Evolutionary conservation across 2,113 vertebrate species (phyloP).

Genomic region (Ptilorrhoa leucosticta): DNA sequence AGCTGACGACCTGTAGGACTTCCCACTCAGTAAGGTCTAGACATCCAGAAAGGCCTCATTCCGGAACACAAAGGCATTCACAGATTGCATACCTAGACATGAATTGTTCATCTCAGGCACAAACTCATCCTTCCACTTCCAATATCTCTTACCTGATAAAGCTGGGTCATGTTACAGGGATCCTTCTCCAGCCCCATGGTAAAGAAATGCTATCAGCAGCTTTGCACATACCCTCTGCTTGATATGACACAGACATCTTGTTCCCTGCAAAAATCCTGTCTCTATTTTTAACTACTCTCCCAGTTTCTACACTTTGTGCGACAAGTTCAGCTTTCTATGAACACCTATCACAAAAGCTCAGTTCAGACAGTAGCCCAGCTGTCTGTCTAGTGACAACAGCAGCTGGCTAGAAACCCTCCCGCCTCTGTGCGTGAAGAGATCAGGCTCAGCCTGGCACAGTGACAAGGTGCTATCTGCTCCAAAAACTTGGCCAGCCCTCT

Average conservation of each 20-base stretch:
- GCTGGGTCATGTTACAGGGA: rapidly evolving
- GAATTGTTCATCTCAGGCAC: background rate
- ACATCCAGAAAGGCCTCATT: background rate
- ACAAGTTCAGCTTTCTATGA: background rate
- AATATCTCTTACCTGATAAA: background rate
- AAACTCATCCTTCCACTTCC: background rate
- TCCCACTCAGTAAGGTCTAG: background rate
- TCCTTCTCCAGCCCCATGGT: background rate
- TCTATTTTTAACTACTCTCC: background rate
- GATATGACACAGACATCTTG: rapidly evolving
- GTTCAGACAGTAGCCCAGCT: background rate
- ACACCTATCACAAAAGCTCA: background rate
- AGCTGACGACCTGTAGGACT: background rate
- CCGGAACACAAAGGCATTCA: background rate
- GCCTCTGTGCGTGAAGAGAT: background rate
- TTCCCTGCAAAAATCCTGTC: background rate
- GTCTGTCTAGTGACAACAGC: background rate
- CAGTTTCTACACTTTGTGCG: rapidly evolving
- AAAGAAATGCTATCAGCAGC: background rate
- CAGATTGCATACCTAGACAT: background rate
- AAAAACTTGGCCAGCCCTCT: background rate
- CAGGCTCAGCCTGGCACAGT: background rate
- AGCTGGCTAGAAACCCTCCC: background rate
- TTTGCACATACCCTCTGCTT: background rate
- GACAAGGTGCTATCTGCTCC: background rate